Evolutionary conservation across 1,140 invertebrate genomes (phyloP), one percentile per base, ranked within the genome.

Genomic region (Gryon sp.): DNA sequence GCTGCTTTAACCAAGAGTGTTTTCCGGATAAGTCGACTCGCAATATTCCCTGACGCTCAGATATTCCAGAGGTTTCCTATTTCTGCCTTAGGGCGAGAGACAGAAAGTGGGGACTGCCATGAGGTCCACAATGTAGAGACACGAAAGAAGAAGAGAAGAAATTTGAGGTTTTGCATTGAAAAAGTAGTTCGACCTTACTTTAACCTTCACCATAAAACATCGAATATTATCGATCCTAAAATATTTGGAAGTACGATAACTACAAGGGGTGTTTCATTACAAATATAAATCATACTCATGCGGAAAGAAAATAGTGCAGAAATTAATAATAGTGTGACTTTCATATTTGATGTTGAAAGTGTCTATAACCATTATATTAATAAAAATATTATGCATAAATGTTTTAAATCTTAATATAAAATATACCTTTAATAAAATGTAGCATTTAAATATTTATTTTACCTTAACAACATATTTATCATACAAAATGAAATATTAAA

Each of bases 201-300:
- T 66, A 77, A 66, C 59, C 66, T 66, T 77, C 68, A 72, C 68
- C 66, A 66, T 66, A 68, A 68, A 66, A 77, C 68, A 72, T 57
- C 62, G 68, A 62, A 72, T 78, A 63, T 57, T 68, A 78, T 78
- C 68, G 68, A 78, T 73, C 68, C 76, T n/a, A 62, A 73, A 78
- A 78, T 78, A 75, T 75, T 68, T 53, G 57, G 68, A 63, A 62
- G 55, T 75, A 68, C 63, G 72, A 75, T 75, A 68, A 68, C 53
- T 62, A 34, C 22, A 50, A 68, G 30, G 72, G 63, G 40, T 62
- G n/a, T n/a, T n/a, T n/a, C n/a, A n/a, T n/a, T n/a, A n/a, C n/a
- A n/a, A n/a, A n/a, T n/a, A n/a, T n/a, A n/a, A n/a, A n/a, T n/a
- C n/a, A n/a, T n/a, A n/a, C n/a, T n/a, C n/a, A n/a, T n/a, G n/a